phyloP scores from a whole-genome alignment of 2,888 invertebrate species.

The Caenorhabditis sp. region DNA sequence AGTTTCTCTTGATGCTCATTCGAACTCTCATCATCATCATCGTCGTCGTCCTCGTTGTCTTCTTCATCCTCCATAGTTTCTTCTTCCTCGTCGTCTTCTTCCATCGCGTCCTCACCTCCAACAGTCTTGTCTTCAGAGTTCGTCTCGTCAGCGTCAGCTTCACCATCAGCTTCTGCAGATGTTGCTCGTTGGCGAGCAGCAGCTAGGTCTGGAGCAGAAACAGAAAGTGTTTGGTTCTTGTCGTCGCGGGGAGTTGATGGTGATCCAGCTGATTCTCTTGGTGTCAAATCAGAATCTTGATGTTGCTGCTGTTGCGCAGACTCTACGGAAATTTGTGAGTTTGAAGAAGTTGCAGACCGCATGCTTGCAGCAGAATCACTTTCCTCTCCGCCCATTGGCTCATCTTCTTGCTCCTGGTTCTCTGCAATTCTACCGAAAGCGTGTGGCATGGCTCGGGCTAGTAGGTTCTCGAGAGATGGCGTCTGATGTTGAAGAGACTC shows the following conservation, averaged over 20 bases:
- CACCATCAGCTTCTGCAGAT: conserved; percentile 62
- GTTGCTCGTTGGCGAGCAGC: conserved; percentile 67
- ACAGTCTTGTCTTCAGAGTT: conserved; percentile 59
- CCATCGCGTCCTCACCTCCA: conserved; percentile 58
- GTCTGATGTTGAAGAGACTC: conserved; percentile 84
- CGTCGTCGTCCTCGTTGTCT: conserved; percentile 69
- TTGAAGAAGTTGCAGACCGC: conserved; percentile 59
- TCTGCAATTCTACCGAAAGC: conserved; percentile 70
- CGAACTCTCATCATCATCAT: conserved; percentile 59
- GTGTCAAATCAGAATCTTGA: conserved; percentile 20
- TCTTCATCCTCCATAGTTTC: conserved; percentile 71
- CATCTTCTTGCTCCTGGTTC: conserved; percentile 65
- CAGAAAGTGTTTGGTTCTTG: conserved; percentile 67
- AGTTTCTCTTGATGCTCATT: conserved; percentile 51
- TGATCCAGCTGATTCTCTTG: conserved; percentile 46
- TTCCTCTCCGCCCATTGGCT: conserved; percentile 59
- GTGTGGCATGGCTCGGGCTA: conserved; percentile 75
- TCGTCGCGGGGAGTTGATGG: conserved; percentile 54
- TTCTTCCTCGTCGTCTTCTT: conserved; percentile 65
- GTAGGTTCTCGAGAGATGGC: conserved; percentile 82
- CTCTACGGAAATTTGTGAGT: conserved; percentile 56
- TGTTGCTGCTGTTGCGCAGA: conserved; percentile 29
- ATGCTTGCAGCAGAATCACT: conserved; percentile 65
- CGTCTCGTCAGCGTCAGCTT: conserved; percentile 49
- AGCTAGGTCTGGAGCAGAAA: conserved; percentile 75